Base-by-base conservation (phyloP, 30 jellyfish, hydroid and myxozoan genomes). In the Nemopilema nomurai region DNA sequence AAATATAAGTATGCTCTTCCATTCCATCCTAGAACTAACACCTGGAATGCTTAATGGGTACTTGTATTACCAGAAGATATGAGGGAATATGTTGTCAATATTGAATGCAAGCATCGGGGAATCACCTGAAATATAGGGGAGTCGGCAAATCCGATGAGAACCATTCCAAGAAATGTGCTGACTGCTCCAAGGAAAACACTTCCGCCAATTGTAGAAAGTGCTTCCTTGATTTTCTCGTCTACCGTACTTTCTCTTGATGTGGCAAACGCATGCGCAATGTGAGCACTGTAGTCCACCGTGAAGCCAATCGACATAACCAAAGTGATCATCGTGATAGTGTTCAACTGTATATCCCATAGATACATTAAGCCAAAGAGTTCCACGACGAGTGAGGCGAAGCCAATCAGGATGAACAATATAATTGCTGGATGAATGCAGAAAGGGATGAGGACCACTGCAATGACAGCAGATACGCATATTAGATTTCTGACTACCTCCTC, bases 141-240 rank as follows among this genome's bases (percentile, higher is more conserved):
- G 3, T 90, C 41, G 51, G 96, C 90, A 71, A 87, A 87, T 67
- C 85, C 96, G 67, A 86, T 87, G 26, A 85, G 16, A 4, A 77
- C 49, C 81, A 87, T 87, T 23, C 96, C 96, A 53, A 87, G 71
- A 31, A 87, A 87, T 0, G 96, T 87, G 81, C 96, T 87, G n/a
- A 64, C 51, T 28, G 90, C 90, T 8, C 95, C 95, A 25, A 76
- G 57, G 29, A 86, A 66, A 18, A 86, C 95, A 30, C 95, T 86
- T 0, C 80, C 90, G 17, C 95, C 95, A 66, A 76, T 74, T 25
- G 95, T 75, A 13, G 62, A 27, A 26, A 86, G 41, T 26, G 95
- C 89, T 3, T 86, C 90, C 0, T 75, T 49, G 29, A 86, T 86
- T 13, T 79, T 80, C 53, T 67, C 51, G 57, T 86, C 33, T 0